Evolutionary conservation across 2,113 vertebrate species (phyloP), one percentile per base, ranked within the genome.

Genomic region (Ptilonorhynchus violaceus): DNA sequence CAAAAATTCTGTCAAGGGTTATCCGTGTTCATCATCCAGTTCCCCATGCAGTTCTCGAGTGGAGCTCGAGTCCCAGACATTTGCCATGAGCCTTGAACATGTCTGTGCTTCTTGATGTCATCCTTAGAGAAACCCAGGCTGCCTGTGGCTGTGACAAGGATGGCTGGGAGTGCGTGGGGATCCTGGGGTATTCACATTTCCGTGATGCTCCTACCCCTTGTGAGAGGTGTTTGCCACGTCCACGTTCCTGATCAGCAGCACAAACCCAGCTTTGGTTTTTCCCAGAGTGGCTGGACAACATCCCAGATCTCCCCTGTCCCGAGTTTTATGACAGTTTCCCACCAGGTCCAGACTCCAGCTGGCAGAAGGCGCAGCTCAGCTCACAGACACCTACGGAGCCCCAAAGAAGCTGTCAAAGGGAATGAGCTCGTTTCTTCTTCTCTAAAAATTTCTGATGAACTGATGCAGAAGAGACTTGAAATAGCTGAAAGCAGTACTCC

Each of bases 231-330:
- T 66, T 35, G 35, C 21, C 21, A 6, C 24, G 15, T 30, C 16
- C 9, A 0, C 6, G 14, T n/a, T 70, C 28, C 47, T 3, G 0
- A 20, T 5, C 33, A n/a, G 56, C 22, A n/a, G n/a, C 62, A 60
- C 18, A 44, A 60, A 28, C 2, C 2, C 39, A 47, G 24, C 27
- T 23, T 27, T 17, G 28, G 13, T 39, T 63, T 63, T 53, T 23
- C 35, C 44, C 30, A 16, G 25, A 33, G 18, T 5, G 21, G 17
- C 35, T 25, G 52, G 16, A 15, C 10, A 28, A 15, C 11, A 7
- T 76, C n/a, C 0, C 4, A 39, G 25, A 27, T 17, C 44, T 83
- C 11, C 28, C 16, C 13, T 19, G 15, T 15, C 67, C 46, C 6
- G 0, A 46, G 14, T 9, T 6, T 30, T 37, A 0, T 0, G 5